Evolutionary conservation across 2,888 invertebrate genomes (phyloP), one percentile per base, ranked within the genome.

Genomic region (Aleiodes testaceus): DNA sequence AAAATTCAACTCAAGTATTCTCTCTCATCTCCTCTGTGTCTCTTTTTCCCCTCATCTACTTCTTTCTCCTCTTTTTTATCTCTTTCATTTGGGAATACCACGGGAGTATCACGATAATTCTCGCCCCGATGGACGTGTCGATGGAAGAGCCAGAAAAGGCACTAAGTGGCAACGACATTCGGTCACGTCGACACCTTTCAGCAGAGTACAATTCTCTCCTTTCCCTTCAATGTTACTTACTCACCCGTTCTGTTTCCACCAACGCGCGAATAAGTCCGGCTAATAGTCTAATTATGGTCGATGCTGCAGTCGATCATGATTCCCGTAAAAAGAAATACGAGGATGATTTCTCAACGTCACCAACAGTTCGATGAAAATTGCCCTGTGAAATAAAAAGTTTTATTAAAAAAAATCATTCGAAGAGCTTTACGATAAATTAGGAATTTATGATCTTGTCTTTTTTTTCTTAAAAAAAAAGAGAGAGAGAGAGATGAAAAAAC

Each of bases 221-320:
- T 36, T 36, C 9, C 36, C 6, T 2, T 2, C 36, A 11, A 36
- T n/a, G 36, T 36, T 36, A 36, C 36, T 36, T 9, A 36, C 42
- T 63, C 42, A 11, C n/a, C 16, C 14, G 5, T 45, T 44, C 30
- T 14, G 18, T 63, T n/a, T 45, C 36, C 63, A 20, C 36, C 45
- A 16, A 47, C 55, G 20, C 9, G 16, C 55, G 9, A 36, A 36
- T 42, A 59, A 59, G 73, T 70, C 55, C 70, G 71, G 72, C 75
- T 78, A 79, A 79, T 78, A 79, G 79, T 79, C 79, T 80, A 80
- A 80, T 80, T 80, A 63, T 42, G 42, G 59, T 59, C 36, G 70
- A 66, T 70, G 45, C 66, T 20, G 49, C 52, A 61, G 66, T 73
- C 73, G 70, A 73, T 70, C 45, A 59, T 14, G 50, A 61, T 26